phyloP scores from a whole-genome alignment of 2,888 invertebrate genomes.

The Arenicola marina region DNA sequence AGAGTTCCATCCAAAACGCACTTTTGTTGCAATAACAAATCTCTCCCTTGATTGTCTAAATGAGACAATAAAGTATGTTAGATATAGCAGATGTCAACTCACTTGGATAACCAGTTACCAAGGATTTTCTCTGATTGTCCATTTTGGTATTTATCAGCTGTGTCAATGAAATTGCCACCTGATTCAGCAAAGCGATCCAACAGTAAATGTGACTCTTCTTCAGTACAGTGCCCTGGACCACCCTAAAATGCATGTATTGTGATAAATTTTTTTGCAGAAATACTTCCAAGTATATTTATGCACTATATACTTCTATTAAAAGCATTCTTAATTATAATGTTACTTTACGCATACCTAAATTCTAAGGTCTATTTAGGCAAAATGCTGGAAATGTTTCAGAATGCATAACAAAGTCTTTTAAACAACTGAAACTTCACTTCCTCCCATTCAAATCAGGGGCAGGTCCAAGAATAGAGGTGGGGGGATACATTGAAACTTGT shows the following conservation, averaged over 20 bases:
- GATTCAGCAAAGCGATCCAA: slow-evolving; percentile 47
- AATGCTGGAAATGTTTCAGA: no score
- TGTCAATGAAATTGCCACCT: slow-evolving; percentile 56
- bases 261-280: no score
- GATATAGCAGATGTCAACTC: neutral
- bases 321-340: no score
- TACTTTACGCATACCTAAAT: no score
- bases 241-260: neutral
- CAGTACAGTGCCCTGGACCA: slow-evolving; percentile 11
- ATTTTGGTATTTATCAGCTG: slow-evolving; percentile 46
- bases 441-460: no score
- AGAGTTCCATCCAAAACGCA: slow-evolving; percentile 16
- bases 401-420: no score
- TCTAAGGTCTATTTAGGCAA: no score
- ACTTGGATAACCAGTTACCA: slow-evolving; percentile 48
- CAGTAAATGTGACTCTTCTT: slow-evolving; percentile 40
- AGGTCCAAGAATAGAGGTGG: no score
- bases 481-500: no score
- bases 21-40: slow-evolving; percentile 26
- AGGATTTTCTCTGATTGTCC: slow-evolving; percentile 47
- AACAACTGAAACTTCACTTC: no score
- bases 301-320: no score
- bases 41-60: neutral
- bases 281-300: no score
- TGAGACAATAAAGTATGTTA: neutral